phyloP scores from a whole-genome alignment of 1,140 invertebrate species.

The Galendromus occidentalis region DNA sequence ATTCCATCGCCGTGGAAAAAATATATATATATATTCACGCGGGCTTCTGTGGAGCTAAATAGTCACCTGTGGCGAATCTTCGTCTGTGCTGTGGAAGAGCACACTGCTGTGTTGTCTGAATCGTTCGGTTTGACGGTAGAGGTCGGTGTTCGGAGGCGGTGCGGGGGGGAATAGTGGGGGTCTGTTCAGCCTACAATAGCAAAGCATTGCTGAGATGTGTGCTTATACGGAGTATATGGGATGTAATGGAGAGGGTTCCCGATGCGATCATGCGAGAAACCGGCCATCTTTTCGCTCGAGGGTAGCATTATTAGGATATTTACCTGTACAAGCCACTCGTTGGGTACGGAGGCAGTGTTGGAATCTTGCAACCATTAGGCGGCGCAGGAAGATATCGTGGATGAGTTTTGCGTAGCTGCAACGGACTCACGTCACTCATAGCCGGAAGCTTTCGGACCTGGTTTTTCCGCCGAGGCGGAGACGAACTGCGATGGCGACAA shows the following conservation, averaged over 20 bases:
- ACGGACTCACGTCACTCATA: background rate
- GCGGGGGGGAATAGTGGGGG: background rate
- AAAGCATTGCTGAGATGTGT: too few species aligned
- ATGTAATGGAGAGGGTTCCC: too few species aligned
- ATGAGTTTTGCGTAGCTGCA: constrained; percentile 2
- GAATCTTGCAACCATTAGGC: background rate
- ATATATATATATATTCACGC: too few species aligned
- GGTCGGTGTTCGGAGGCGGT: background rate
- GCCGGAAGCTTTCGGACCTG: background rate
- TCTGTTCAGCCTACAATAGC: background rate
- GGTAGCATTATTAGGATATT: too few species aligned
- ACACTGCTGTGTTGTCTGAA: constrained; percentile 7
- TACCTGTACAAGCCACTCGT: constrained; percentile 1
- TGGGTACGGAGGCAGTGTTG: background rate
- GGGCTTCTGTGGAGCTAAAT: background rate
- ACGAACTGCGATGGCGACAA: constrained; percentile 5
- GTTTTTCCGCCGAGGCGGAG: background rate
- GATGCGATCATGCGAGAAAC: too few species aligned
- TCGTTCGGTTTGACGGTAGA: background rate
- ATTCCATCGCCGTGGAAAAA: too few species aligned
- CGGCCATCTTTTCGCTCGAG: too few species aligned
- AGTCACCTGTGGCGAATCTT: background rate
- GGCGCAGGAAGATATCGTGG: background rate
- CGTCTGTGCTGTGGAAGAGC: constrained; percentile 1
- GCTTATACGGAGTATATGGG: too few species aligned